A percentile compares a stretch with the other conserved stretches of the same genome.
phyloP scores from a whole-genome alignment of 2,113 vertebrate genomes.

The Paedocypris sp. region DNA sequence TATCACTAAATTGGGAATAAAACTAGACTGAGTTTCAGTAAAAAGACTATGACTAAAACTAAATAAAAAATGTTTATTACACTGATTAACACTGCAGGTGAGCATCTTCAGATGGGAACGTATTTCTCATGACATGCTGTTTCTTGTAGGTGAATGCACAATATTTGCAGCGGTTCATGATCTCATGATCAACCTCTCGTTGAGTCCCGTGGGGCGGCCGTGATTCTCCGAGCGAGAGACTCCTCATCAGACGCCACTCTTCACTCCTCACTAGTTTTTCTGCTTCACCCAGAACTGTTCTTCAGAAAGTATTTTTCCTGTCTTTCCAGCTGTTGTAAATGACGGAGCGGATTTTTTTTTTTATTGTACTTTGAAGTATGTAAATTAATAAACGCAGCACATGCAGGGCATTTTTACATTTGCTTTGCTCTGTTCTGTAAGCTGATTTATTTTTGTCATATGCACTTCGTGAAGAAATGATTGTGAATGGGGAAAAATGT shows the following conservation, averaged over 20 bases:
- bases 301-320: too few species aligned
- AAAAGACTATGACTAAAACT: too few species aligned
- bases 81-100: too few species aligned
- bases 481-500: constrained; percentile 68
- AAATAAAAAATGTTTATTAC: too few species aligned
- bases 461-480: constrained; percentile 83
- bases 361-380: constrained; percentile 27
- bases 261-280: constrained; percentile 42
- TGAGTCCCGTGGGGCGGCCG: constrained; percentile 82
- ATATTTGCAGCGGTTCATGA: constrained; percentile 98
- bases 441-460: constrained; percentile 64
- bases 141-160: constrained; percentile 89
- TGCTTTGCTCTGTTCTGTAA: constrained; percentile 12
- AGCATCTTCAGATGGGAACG: too few species aligned
- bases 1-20: too few species aligned
- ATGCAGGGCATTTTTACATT: constrained; percentile 28
- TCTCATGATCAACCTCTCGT: constrained; percentile 92
- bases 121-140: too few species aligned
- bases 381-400: constrained; percentile 27
- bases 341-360: constrained; percentile 37
- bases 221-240: constrained; percentile 60
- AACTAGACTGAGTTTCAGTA: too few species aligned
- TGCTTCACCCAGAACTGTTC: constrained; percentile 42
- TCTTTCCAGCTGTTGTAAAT: constrained; percentile 32
- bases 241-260: constrained; percentile 34